These are phyloP conservation scores for Rhabditoides inermis DNA, from an alignment of 2,888 invertebrate genomes.

Conservation along the genomic window DNA sequence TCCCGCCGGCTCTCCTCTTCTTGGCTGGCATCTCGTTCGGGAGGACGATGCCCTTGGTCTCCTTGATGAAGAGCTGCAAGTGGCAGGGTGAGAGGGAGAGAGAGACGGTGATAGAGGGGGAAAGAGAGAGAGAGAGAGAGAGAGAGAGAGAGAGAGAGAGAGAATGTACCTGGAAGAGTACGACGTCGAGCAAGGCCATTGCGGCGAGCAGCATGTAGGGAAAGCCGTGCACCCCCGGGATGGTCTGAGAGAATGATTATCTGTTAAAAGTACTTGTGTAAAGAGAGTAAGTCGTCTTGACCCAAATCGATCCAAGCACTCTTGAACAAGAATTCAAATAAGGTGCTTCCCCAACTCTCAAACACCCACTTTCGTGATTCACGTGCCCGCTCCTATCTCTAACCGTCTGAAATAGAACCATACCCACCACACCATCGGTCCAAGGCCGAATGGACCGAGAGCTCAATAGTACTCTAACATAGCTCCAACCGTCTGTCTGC, in stretches of 20 bases:
- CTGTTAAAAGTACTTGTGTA: background rate
- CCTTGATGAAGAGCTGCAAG: slow-evolving; percentile 21
- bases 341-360: too few relatives aligned
- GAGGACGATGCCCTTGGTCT: slow-evolving; percentile 18
- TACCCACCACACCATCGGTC: too few relatives aligned
- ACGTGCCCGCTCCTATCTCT: too few relatives aligned
- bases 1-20: too few relatives aligned
- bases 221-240: slow-evolving; percentile 8
- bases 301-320: too few relatives aligned
- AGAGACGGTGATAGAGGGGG: background rate
- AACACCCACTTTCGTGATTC: too few relatives aligned
- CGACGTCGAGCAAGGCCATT: slow-evolving; percentile 15
- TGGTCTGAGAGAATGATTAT: background rate
- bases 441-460: too few relatives aligned
- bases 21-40: slow-evolving; percentile 15
- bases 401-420: too few relatives aligned
- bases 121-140: background rate
- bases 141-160: background rate
- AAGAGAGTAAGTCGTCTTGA: too few relatives aligned
- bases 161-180: slow-evolving; percentile 11
- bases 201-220: slow-evolving; percentile 21
- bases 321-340: too few relatives aligned
- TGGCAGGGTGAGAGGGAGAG: background rate
- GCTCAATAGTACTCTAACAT: too few relatives aligned
- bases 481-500: too few relatives aligned